These are phyloP conservation scores for Amblyteles armatorius DNA, from an alignment of 2,888 invertebrate genomes.

Conservation along the genomic window DNA sequence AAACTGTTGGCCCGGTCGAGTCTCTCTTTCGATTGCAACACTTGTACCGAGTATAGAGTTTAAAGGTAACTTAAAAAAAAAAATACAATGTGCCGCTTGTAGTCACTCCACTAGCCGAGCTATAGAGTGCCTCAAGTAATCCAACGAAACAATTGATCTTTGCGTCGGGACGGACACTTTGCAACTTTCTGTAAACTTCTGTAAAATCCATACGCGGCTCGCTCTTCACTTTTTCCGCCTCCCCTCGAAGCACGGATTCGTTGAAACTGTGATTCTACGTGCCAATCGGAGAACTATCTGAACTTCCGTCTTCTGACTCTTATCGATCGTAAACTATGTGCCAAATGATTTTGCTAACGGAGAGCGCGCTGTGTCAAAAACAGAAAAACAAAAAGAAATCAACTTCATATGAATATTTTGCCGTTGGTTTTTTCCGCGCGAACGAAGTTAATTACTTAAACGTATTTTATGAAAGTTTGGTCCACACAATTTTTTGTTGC, in stretches of 20 bases:
- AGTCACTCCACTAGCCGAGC: slow-evolving; percentile 16
- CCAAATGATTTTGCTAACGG: slow-evolving; percentile 56
- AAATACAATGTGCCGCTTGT: slow-evolving; percentile 11
- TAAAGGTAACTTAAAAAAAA: slow-evolving; percentile 14
- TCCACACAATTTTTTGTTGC: slow-evolving; percentile 68
- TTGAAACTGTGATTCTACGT: slow-evolving; percentile 62
- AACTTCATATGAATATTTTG: slow-evolving; percentile 10
- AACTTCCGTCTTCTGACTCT: slow-evolving; percentile 54
- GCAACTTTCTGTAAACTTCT: not conserved
- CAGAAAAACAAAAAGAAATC: slow-evolving; percentile 12
- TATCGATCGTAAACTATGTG: slow-evolving; percentile 55
- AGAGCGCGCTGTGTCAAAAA: slow-evolving; percentile 23
- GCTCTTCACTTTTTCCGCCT: not conserved
- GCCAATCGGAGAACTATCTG: slow-evolving; percentile 62
- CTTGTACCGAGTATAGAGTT: slow-evolving; percentile 13
- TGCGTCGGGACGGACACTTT: not conserved
- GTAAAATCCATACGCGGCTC: slow-evolving; percentile 1
- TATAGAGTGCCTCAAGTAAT: slow-evolving; percentile 23
- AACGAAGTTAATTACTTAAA: slow-evolving; percentile 18
- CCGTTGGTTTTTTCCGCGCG: slow-evolving; percentile 20
- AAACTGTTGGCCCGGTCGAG: slow-evolving; percentile 78
- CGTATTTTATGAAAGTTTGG: slow-evolving; percentile 69
- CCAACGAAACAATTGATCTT: slow-evolving; percentile 56
- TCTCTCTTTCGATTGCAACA: slow-evolving; percentile 77
- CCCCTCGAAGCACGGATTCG: slow-evolving; percentile 10